Base-by-base conservation (phyloP, 92 coral and sea anemone species). In the Zoanthus sansibaricus region DNA sequence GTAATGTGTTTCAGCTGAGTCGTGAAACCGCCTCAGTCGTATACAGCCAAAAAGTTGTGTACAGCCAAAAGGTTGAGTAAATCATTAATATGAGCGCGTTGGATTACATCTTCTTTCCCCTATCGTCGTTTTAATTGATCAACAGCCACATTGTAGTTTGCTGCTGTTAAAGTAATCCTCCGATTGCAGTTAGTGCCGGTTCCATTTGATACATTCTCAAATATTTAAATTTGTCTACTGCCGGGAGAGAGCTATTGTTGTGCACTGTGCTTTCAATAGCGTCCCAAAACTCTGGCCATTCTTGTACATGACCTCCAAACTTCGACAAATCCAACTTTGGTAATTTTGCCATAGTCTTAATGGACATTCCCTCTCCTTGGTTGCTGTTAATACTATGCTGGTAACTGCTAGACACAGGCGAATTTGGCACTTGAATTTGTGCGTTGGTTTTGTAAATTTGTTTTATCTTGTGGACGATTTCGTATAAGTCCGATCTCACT, bases 181-280 rank as follows among this genome's bases (percentile, higher is more conserved):
- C 42, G 1, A 68, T 68, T 33, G 77, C 51, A 20, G 76, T 21
- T 30, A 71, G 4, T 8, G 5, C 72, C 72, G 5, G 32, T 17
- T 12, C 72, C 1, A 56, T 13, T 47, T 75, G 9, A 73, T 49
- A 73, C 37, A 64, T 45, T 37, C 17, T 21, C 54, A 86, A 75
- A 71, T 86, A 86, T 67, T 58, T 67, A 59, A 55, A 54, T 46
- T 74, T 74, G 59, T 72, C 88, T 20, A 72, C 82, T 14, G 74
- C 82, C 1, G 82, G 18, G 11, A 85, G 67, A 5, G 62, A 16
- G 46, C 33, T 69, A 13, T 91, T 91, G 6, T 18, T 17, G 73
- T 91, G 46, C 0, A 85, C 76, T 6, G 90, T 44, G 86, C 92
- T 91, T 62, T 72, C 87, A 16, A 25, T 25, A 25, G 25, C 25